Conservation (phyloP, 2,888 invertebrate species). For the Trichopria drosophilae region DNA sequence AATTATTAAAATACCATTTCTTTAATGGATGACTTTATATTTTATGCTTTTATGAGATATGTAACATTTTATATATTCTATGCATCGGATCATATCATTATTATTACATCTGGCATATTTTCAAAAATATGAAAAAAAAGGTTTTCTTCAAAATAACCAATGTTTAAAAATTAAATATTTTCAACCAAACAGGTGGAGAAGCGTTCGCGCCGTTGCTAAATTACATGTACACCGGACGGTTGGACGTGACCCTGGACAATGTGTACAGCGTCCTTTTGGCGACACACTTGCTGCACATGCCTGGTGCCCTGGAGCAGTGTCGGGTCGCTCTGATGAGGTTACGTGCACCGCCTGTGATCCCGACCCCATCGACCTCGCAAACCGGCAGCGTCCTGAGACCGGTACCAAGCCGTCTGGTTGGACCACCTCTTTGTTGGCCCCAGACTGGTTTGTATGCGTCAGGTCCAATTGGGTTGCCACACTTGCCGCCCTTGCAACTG, state of each 20-base stretch:
- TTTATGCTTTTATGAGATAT: too few species aligned
- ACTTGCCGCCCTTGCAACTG: conserved; percentile 49
- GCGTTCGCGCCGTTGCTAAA: conserved; percentile 69
- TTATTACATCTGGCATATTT: too few species aligned
- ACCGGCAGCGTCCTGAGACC: conserved; percentile 50
- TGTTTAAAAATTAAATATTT: too few species aligned
- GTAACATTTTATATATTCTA: too few species aligned
- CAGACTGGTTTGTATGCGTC: conserved; percentile 39
- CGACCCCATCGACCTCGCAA: conserved; percentile 49
- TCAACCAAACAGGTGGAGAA: conserved; percentile 53
- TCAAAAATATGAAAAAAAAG: too few species aligned
- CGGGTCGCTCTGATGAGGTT: conserved; percentile 65
- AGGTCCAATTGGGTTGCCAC: conserved; percentile 46
- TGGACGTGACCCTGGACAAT: conserved; percentile 71
- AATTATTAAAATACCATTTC: too few species aligned
- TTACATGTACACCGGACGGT: conserved; percentile 75
- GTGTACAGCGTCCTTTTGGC: conserved; percentile 73
- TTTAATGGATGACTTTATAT: too few species aligned
- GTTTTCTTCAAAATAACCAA: too few species aligned
- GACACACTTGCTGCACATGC: conserved; percentile 75
- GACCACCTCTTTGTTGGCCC: conserved; percentile 40
- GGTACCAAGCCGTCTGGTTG: conserved; percentile 53
- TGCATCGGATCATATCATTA: too few species aligned
- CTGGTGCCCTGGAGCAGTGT: conserved; percentile 71
- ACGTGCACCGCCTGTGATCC: conserved; percentile 50